Percentiles rank a stretch among this genome's conserved stretches.
Evolutionary conservation across 2,113 vertebrate genomes (phyloP).

Genomic region (Megalops atlanticus): DNA sequence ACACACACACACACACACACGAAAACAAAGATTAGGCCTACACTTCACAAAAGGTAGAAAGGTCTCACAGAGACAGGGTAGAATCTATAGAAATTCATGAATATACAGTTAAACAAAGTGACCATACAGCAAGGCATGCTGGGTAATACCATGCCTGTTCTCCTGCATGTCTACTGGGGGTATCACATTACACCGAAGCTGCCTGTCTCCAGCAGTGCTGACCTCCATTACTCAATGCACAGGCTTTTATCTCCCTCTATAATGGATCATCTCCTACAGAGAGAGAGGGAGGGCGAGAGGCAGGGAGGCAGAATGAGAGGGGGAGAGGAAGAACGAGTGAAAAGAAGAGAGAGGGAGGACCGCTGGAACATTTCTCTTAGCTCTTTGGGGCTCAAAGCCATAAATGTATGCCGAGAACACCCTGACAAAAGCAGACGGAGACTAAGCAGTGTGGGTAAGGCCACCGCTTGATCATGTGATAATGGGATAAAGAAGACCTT

Average conservation of each 20-base stretch:
- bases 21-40: not conserved
- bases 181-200: not conserved
- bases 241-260: constrained; percentile 16
- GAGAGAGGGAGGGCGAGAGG: not conserved
- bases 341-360: not conserved
- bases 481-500: too few species aligned
- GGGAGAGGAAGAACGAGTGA: not conserved
- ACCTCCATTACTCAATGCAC: constrained; percentile 9
- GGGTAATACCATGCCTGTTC: not conserved
- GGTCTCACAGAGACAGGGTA: not conserved
- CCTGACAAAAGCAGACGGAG: too few species aligned
- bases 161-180: not conserved
- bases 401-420: too few species aligned
- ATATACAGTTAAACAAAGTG: not conserved
- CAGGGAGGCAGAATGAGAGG: not conserved
- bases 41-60: not conserved
- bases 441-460: too few species aligned
- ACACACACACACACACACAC: not conserved
- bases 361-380: too few species aligned
- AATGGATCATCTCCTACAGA: constrained; percentile 11
- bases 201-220: constrained; percentile 12
- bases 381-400: too few species aligned
- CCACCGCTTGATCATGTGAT: too few species aligned
- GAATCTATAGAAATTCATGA: too few species aligned
- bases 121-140: not conserved